These are phyloP conservation scores for Temnothorax unifasciatus DNA, from an alignment of 2,888 invertebrate species.

Conservation along the genomic window DNA sequence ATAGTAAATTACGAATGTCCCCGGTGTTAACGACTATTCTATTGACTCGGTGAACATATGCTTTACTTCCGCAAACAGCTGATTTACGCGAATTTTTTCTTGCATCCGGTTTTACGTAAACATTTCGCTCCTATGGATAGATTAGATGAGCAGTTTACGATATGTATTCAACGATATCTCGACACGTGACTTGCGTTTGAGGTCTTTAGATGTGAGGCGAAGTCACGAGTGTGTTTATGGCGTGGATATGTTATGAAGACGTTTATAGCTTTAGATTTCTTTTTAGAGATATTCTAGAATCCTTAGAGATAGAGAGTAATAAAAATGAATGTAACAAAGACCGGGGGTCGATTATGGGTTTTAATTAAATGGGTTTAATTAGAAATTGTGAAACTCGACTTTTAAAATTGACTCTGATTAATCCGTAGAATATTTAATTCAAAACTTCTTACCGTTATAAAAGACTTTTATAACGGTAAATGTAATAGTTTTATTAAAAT, in stretches of 20 bases:
- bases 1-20: slow-evolving; percentile 11
- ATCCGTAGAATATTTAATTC: background rate
- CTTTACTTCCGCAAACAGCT: slow-evolving; percentile 26
- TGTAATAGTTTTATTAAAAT: background rate
- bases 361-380: background rate
- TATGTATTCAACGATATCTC: slow-evolving; percentile 39
- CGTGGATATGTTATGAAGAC: background rate
- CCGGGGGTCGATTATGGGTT: background rate
- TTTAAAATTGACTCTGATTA: slow-evolving; percentile 1
- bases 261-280: background rate
- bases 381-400: background rate
- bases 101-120: slow-evolving; percentile 22
- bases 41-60: background rate
- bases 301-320: background rate
- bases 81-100: slow-evolving; percentile 20
- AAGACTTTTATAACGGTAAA: background rate
- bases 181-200: slow-evolving; percentile 32
- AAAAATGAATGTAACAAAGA: background rate
- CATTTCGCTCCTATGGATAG: slow-evolving; percentile 15
- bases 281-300: background rate
- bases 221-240: background rate
- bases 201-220: background rate
- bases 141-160: slow-evolving; percentile 30
- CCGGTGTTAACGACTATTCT: slow-evolving; percentile 6
- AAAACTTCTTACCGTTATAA: background rate